Percentiles rank a stretch among this genome's conserved stretches.
phyloP scores from a whole-genome alignment of 2,888 invertebrate genomes.

The Notodonta dromedarius region DNA sequence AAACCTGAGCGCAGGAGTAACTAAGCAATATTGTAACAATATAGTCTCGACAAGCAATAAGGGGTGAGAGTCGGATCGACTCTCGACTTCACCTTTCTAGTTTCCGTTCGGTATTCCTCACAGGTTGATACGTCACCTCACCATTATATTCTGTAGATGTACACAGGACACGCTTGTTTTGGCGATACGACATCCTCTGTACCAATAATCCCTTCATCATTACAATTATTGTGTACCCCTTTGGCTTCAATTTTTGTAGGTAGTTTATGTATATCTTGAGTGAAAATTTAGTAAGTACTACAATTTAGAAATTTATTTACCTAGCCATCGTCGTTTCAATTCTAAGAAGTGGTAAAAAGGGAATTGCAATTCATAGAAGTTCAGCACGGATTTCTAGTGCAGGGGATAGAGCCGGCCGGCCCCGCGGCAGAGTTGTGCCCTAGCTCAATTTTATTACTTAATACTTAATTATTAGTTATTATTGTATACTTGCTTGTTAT shows the following conservation, averaged over 20 bases:
- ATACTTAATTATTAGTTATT: conserved; percentile 69
- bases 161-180: conserved; percentile 2
- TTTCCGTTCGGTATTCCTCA: neutral
- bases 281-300: neutral
- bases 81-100: conserved; percentile 36
- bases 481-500: conserved; percentile 74
- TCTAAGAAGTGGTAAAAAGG: neutral
- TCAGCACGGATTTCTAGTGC: conserved; percentile 26
- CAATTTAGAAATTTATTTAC: neutral
- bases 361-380: neutral
- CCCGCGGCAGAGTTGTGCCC: conserved; percentile 60
- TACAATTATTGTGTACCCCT: neutral
- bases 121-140: conserved; percentile 18
- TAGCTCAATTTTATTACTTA: conserved; percentile 79
- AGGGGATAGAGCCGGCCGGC: conserved; percentile 33
- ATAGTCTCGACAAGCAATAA: conserved; percentile 51
- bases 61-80: conserved; percentile 17
- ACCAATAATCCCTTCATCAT: conserved; percentile 7
- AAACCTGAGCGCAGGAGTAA: conserved; percentile 54
- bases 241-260: neutral
- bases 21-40: conserved; percentile 63
- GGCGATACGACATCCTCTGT: conserved; percentile 13
- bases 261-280: neutral
- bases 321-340: neutral
- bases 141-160: conserved; percentile 14